Base-by-base conservation (phyloP, 64 coral and sea anemone species). In the Actinia equina region DNA sequence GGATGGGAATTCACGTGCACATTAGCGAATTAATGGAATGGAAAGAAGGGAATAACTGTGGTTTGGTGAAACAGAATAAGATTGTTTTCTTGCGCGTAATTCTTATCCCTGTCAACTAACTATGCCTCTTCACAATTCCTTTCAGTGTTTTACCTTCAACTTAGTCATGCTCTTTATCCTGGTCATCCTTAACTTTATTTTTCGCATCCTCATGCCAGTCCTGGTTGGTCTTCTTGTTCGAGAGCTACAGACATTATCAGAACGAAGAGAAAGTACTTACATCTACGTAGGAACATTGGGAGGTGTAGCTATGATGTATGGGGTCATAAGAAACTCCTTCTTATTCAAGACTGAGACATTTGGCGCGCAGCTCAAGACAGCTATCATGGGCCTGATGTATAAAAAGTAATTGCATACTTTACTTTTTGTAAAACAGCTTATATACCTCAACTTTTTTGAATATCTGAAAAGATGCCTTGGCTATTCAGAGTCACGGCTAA, bases 201-300 rank as follows among this genome's bases (percentile, higher is more conserved):
- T 43, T 57, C 53, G 45, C 17, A 5, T 82, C 4, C 55, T 85
- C 14, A 27, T 85, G 54, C 83, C 51, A 17, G 83, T 85, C 20
- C 83, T 85, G 23, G 30, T 85, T 10, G 83, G 43, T 37, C 51
- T 85, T 17, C 55, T 85, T 2, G 83, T 63, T 4, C 16, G 10
- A 82, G 80, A 82, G 12, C 80, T 52, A 9, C 80, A 82, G 20
- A 30, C 45, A 3, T 82, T 26, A 74, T 51, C 80, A 57, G 45
- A 82, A 22, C 16, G 17, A 37, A 42, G 4, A 52, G 14, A n/a
- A 81, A 52, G 42, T 18, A 52, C 44, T 49, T 85, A 58, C 26
- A n/a, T 85, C 52, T 85, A 85, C 41, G 83, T 53, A 3, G 83
- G 83, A 63, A 19, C 30, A 62, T 12, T 85, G 49, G 83, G 83